phyloP scores from a whole-genome alignment of 2,113 vertebrate genomes.

The Suricata suricatta region DNA sequence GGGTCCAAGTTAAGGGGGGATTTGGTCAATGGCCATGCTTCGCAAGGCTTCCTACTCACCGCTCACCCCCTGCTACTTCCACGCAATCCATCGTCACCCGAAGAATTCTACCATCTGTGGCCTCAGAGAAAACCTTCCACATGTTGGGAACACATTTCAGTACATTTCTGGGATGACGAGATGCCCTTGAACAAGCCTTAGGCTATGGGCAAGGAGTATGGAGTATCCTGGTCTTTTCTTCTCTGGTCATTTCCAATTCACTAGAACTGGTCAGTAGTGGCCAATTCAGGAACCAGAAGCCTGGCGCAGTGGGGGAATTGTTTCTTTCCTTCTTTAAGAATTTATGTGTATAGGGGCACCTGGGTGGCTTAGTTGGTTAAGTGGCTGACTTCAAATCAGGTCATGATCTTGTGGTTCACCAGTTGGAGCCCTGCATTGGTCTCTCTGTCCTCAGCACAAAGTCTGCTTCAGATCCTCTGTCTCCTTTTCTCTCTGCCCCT shows the following conservation, averaged over 20 bases:
- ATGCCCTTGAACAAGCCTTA: too few species aligned
- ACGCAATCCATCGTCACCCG: not conserved
- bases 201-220: not conserved
- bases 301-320: rapidly evolving
- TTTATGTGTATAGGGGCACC: not conserved
- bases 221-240: not conserved
- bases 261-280: not conserved
- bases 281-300: not conserved
- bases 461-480: too few species aligned
- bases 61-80: rapidly evolving
- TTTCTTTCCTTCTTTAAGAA: not conserved
- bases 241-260: not conserved
- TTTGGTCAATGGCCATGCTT: not conserved
- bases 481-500: too few species aligned
- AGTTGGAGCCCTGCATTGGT: too few species aligned
- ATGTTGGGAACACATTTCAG: not conserved
- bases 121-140: not conserved
- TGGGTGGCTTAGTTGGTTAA: too few species aligned
- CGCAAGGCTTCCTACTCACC: not conserved
- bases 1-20: not conserved
- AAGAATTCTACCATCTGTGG: not conserved
- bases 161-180: not conserved
- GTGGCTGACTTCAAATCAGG: too few species aligned
- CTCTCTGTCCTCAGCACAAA: too few species aligned
- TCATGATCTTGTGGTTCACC: too few species aligned